Percentiles rank a stretch among this genome's conserved stretches.
These are phyloP conservation scores for Leptopilina drosophilae DNA, from an alignment of 2,888 invertebrate species.

Conservation along the genomic window DNA sequence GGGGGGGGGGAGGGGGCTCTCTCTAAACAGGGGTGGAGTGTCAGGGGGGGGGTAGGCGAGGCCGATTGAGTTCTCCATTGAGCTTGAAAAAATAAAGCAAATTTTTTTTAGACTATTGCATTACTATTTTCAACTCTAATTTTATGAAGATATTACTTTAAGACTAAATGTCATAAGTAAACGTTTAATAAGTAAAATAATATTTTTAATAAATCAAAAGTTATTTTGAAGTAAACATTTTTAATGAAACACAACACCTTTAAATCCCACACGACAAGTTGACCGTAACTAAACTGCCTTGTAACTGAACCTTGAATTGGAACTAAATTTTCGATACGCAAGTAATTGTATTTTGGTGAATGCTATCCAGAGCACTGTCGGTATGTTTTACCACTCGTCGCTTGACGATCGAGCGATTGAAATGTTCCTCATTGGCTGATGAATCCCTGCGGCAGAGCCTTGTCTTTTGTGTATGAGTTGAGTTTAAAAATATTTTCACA, in stretches of 20 bases:
- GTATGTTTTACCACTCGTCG: constrained; percentile 90
- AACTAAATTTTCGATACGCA: constrained; percentile 87
- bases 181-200: too few species aligned
- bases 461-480: constrained; percentile 92
- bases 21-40: too few species aligned
- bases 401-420: constrained; percentile 95
- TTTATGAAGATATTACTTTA: neutral
- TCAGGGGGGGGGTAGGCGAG: too few species aligned
- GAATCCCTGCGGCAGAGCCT: constrained; percentile 91
- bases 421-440: constrained; percentile 98
- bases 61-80: constrained; percentile 57
- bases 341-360: constrained; percentile 98
- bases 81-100: constrained; percentile 49
- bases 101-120: neutral
- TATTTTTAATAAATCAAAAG: too few species aligned
- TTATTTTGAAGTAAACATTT: too few species aligned
- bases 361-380: constrained; percentile 93
- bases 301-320: constrained; percentile 92
- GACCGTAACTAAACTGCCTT: constrained; percentile 96
- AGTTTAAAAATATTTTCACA: too few species aligned
- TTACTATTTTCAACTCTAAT: neutral
- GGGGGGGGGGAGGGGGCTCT: too few species aligned
- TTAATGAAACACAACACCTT: constrained; percentile 70
- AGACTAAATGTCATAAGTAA: too few species aligned
- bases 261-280: constrained; percentile 97